phyloP scores from a whole-genome alignment of 2,797 vertebrate genomes.

The Coreius guichenoti region DNA sequence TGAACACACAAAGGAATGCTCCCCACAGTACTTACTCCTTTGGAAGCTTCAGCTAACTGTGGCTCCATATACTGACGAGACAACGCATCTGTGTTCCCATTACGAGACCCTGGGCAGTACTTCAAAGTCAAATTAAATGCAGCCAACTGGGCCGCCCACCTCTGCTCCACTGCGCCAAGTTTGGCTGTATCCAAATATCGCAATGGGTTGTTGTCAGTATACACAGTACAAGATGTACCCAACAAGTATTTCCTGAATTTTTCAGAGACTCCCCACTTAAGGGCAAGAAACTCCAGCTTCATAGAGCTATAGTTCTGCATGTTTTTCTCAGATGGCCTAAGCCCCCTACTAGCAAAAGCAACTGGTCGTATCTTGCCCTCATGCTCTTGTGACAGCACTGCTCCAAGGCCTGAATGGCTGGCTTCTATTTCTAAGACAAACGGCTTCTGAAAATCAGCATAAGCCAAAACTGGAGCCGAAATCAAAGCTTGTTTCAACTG shows the following conservation, averaged over 20 bases:
- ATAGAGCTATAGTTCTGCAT: background rate
- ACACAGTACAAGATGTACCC: background rate
- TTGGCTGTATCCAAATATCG: background rate
- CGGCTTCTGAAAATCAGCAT: no score
- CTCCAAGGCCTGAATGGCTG: background rate
- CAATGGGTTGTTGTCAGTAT: background rate
- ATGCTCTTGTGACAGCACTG: background rate
- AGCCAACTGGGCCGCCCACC: no score
- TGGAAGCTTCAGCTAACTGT: no score
- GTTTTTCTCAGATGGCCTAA: background rate
- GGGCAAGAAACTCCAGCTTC: background rate
- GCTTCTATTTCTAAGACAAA: background rate
- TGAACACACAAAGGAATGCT: no score
- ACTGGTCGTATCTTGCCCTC: background rate
- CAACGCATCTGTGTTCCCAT: no score
- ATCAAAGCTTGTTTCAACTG: no score
- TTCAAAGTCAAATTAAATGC: no score
- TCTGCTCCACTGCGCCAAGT: background rate
- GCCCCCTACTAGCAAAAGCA: background rate
- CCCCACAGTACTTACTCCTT: no score
- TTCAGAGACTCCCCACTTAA: background rate
- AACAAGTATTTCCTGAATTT: background rate
- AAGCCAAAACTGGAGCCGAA: no score
- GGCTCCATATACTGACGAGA: no score
- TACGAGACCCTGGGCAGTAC: no score